A percentile compares a stretch with the other conserved stretches of the same genome.
Evolutionary conservation across 1,140 invertebrate species (phyloP).

Genomic region (Drosophila busckii): DNA sequence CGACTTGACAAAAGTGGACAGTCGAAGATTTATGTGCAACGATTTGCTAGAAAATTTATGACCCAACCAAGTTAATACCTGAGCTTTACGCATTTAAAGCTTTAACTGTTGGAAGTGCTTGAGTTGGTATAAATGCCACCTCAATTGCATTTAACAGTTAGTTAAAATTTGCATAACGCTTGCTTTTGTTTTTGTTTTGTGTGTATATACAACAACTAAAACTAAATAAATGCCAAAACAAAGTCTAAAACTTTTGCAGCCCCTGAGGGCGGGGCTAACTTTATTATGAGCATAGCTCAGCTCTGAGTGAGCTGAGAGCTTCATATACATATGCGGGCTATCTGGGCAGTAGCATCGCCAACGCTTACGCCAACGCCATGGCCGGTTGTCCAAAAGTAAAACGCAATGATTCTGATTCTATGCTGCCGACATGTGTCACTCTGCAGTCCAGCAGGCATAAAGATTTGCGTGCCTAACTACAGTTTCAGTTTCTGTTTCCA

Average conservation of each 20-base stretch:
- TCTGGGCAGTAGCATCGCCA: slow-evolving; percentile 46
- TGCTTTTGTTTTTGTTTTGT: slow-evolving; percentile 6
- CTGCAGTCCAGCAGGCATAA: slow-evolving; percentile 73
- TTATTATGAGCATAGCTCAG: slow-evolving; percentile 54
- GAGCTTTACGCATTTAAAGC: slow-evolving; percentile 25
- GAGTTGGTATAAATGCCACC: slow-evolving; percentile 40
- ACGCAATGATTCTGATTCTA: slow-evolving; percentile 68
- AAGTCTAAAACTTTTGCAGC: slow-evolving; percentile 45
- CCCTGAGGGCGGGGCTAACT: slow-evolving; percentile 44
- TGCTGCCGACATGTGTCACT: slow-evolving; percentile 76
- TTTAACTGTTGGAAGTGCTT: slow-evolving; percentile 16
- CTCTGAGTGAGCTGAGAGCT: slow-evolving; percentile 9
- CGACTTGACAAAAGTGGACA: slow-evolving; percentile 67
- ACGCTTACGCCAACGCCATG: too few relatives aligned
- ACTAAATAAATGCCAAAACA: slow-evolving; percentile 71
- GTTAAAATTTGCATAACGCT: slow-evolving; percentile 71
- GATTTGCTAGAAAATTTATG: slow-evolving; percentile 57
- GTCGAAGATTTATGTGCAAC: slow-evolving; percentile 63
- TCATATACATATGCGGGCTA: slow-evolving; percentile 31
- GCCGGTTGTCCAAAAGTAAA: slow-evolving; percentile 52
- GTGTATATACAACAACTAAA: slow-evolving; percentile 43
- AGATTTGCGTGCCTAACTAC: slow-evolving; percentile 60
- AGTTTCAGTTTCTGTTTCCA: not conserved
- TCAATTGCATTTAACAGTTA: slow-evolving; percentile 73
- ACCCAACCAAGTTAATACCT: slow-evolving; percentile 49